Percentiles rank a stretch among this genome's conserved stretches.
These are phyloP conservation scores for Tillus elongatus DNA, from an alignment of 2,888 invertebrate genomes.

Conservation along the genomic window DNA sequence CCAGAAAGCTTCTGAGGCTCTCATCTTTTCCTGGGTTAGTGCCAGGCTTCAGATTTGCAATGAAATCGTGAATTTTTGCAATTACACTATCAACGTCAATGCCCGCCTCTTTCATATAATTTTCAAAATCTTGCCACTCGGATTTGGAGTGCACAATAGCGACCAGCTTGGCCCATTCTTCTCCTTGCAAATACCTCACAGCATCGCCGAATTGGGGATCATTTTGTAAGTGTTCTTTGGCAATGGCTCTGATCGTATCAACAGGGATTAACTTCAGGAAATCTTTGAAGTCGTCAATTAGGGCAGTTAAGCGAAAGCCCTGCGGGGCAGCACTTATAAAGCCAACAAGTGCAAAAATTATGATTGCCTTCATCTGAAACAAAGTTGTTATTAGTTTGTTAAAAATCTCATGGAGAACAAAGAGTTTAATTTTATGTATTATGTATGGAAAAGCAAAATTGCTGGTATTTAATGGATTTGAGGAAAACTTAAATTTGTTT, in stretches of 20 bases:
- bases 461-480: no score
- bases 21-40: constrained; percentile 10
- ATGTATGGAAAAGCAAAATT: no score
- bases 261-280: constrained; percentile 23
- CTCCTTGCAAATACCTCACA: constrained; percentile 24
- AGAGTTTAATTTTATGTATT: no score
- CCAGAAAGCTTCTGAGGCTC: constrained; percentile 14
- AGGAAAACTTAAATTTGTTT: no score
- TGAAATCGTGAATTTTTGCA: constrained; percentile 18
- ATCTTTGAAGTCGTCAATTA: constrained; percentile 21
- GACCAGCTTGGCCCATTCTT: constrained; percentile 24
- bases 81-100: constrained; percentile 21
- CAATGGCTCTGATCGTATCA: constrained; percentile 21
- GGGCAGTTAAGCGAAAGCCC: no score
- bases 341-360: no score
- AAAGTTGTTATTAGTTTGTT: no score
- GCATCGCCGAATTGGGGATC: constrained; percentile 23
- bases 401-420: no score
- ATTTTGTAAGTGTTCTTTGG: constrained; percentile 18
- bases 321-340: no score
- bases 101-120: constrained; percentile 20
- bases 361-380: no score
- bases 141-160: constrained; percentile 16
- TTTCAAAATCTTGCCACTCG: constrained; percentile 19
- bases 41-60: constrained; percentile 14